These are phyloP conservation scores for Daubentonia madagascariensis DNA, from an alignment of 2,113 vertebrate species.

Conservation along the genomic window DNA sequence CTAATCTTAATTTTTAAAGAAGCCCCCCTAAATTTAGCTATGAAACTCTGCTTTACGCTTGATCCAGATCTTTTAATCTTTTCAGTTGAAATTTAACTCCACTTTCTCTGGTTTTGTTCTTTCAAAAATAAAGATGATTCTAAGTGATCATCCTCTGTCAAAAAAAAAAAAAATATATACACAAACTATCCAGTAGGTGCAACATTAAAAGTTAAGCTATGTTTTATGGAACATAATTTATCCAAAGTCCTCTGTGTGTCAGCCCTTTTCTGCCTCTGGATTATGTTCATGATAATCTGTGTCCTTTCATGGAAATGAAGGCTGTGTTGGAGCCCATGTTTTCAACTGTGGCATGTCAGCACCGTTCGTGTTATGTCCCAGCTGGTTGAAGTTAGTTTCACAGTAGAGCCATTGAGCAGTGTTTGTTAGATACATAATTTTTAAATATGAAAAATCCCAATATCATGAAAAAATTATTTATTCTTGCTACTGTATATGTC, in stretches of 20 bases:
- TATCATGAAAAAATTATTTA: background rate
- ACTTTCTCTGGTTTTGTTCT: slow-evolving; percentile 16
- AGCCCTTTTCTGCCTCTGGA: background rate
- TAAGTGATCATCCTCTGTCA: background rate
- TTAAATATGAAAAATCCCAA: slow-evolving; percentile 25
- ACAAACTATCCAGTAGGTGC: background rate
- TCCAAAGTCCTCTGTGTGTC: background rate
- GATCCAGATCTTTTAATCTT: background rate
- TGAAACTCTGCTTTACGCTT: background rate
- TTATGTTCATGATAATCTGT: background rate
- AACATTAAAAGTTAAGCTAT: slow-evolving; percentile 22
- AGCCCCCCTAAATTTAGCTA: background rate
- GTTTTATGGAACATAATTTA: slow-evolving; percentile 24
- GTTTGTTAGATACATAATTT: slow-evolving; percentile 30
- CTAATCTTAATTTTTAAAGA: background rate
- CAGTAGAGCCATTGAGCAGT: background rate
- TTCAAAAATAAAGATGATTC: slow-evolving; percentile 24
- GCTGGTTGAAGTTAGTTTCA: slow-evolving; percentile 23
- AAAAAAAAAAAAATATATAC: background rate
- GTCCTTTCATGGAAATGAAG: slow-evolving; percentile 18
- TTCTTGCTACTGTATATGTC: slow-evolving; percentile 23
- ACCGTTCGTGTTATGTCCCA: background rate
- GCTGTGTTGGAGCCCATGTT: background rate
- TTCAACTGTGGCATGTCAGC: background rate
- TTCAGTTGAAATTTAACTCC: background rate